Base-by-base conservation (phyloP, 1,140 invertebrate species). In the Phthorimaea operculella region DNA sequence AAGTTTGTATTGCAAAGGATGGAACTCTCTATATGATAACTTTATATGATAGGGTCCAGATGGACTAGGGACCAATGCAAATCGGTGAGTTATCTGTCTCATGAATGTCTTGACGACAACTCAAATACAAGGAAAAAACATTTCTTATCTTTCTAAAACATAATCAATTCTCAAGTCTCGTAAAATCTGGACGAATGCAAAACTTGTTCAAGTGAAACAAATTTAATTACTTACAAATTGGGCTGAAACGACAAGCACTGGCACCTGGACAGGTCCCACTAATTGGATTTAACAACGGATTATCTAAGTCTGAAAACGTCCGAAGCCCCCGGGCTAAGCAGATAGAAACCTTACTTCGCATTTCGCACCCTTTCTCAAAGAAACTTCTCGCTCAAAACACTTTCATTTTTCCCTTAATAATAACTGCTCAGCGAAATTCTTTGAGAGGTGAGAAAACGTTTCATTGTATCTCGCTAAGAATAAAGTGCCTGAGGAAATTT, bases 181-280 rank as follows among this genome's bases (percentile, higher is more conserved):
- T n/a, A n/a, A n/a, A n/a, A n/a, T n/a, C n/a, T 28, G 36, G 10
- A 39, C 36, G 10, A 39, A 12, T 39, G 36, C n/a, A 9, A 39
- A 28, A 62, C 55, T 62, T 53, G 47, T 57, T 59, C 54, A 57
- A 62, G 56, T 53, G 54, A 59, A 58, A 62, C 51, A 54, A 58
- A 62, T 62, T 62, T 58, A 58, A 57, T 61, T 61, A 61, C 59
- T 62, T 62, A 62, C 60, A 62, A 51, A 59, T 62, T 59, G 51
- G 47, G 15, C 50, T 17, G 45, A 51, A 17, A 51, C 52, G 51
- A 58, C 55, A 57, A 51, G 51, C 33, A 44, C n/a, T 48, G 51
- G 33, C 60, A 55, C 54, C 57, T 54, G 55, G 33, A 47, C 45
- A 28, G 28, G 57, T 59, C 54, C 55, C 60, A 28, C 54, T 59